phyloP scores from a whole-genome alignment of 2,113 vertebrate genomes.

The Menidia beryllina region DNA sequence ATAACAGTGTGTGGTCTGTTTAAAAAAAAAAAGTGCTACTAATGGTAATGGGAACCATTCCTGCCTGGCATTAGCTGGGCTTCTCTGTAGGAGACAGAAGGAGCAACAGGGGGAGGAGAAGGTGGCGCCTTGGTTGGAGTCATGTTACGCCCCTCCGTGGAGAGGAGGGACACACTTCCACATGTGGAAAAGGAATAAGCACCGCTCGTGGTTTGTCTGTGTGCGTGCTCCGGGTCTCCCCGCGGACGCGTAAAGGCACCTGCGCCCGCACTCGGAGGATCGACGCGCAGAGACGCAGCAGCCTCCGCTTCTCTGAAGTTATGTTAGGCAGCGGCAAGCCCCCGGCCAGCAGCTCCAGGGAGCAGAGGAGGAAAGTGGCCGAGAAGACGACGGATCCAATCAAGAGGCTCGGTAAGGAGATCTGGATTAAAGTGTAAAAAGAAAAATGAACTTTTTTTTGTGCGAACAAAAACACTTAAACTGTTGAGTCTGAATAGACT shows the following conservation, averaged over 20 bases:
- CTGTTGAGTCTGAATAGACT: not conserved
- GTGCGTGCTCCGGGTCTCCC: conserved; percentile 7
- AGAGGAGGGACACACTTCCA: conserved; percentile 55
- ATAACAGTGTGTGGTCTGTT: too few species aligned
- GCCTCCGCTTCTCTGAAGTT: not conserved
- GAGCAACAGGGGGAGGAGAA: conserved; percentile 18
- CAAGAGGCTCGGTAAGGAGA: conserved; percentile 75
- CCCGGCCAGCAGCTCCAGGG: conserved; percentile 27
- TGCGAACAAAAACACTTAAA: too few species aligned
- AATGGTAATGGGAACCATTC: not conserved
- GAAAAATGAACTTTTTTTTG: too few species aligned
- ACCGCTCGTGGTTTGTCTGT: not conserved
- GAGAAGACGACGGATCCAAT: conserved; percentile 66
- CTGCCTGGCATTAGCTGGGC: not conserved
- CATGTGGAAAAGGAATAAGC: conserved; percentile 49
- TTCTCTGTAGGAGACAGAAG: not conserved
- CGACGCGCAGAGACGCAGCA: not conserved
- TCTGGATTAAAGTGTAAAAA: not conserved
- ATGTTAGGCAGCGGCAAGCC: conserved; percentile 76
- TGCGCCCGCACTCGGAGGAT: conserved; percentile 9
- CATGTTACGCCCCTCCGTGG: conserved; percentile 50
- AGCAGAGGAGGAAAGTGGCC: conserved; percentile 39
- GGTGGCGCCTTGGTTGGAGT: conserved; percentile 45
- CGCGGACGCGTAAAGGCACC: conserved; percentile 30
- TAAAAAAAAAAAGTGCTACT: too few species aligned